Evolutionary conservation across 2,113 vertebrate genomes (phyloP).

Genomic region (Gallinago jamesoni): DNA sequence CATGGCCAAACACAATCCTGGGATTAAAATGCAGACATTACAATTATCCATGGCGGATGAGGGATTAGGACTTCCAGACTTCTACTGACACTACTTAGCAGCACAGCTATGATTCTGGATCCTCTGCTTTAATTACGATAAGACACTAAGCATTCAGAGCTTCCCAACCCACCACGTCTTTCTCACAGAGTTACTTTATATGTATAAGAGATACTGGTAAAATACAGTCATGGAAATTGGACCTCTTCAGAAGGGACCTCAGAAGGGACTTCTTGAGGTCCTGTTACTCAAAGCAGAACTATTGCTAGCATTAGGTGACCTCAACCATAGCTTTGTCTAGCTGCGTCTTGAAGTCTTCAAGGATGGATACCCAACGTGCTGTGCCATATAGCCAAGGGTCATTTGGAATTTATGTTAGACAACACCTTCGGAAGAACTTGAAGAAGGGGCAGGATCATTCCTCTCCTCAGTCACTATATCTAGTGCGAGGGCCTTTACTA

Average conservation of each 20-base stretch:
- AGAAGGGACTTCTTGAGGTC: not conserved
- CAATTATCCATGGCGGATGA: conserved; percentile 50
- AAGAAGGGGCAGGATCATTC: not conserved
- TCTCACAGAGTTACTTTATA: not conserved
- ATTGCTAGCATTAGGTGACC: not conserved
- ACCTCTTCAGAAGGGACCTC: not conserved
- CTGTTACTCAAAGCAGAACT: not conserved
- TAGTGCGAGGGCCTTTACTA: not conserved
- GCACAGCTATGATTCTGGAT: conserved; percentile 42
- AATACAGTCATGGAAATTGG: not conserved
- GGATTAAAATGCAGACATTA: conserved; percentile 68
- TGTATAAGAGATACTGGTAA: not conserved
- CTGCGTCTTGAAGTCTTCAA: not conserved
- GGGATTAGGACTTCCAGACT: conserved; percentile 59
- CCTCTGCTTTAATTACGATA: conserved; percentile 14
- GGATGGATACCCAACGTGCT: not conserved
- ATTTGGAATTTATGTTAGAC: not conserved
- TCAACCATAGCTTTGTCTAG: not conserved
- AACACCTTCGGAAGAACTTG: not conserved
- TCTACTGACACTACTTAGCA: conserved; percentile 43
- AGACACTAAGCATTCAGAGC: not conserved
- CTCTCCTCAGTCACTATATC: not conserved
- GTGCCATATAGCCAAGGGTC: no score
- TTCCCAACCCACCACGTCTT: not conserved
- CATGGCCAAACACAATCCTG: conserved; percentile 55